These are phyloP conservation scores for Uria lomvia DNA, from an alignment of 2,113 vertebrate species.

Conservation along the genomic window DNA sequence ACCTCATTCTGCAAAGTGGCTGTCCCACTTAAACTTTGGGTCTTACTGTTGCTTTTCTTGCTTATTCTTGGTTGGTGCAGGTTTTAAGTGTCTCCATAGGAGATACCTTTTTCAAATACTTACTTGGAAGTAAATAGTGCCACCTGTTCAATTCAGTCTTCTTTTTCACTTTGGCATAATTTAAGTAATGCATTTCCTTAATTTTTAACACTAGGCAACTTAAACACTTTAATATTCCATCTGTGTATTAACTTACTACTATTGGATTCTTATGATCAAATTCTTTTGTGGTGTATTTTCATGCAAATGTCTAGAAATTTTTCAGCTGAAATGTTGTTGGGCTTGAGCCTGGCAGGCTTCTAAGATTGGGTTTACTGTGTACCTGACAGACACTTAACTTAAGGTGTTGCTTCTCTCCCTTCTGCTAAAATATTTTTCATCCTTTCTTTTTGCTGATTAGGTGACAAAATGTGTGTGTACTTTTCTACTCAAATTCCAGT, in stretches of 20 bases:
- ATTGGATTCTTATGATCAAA: neutral
- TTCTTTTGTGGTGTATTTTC: neutral
- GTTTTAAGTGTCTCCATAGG: neutral
- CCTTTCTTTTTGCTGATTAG: neutral
- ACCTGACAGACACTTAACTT: neutral
- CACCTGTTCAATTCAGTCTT: neutral
- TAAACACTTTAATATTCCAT: neutral
- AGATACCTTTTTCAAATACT: neutral
- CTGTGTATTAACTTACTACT: neutral
- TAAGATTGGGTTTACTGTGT: neutral
- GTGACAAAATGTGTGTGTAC: neutral
- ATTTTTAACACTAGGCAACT: neutral
- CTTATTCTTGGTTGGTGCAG: neutral
- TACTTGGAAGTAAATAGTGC: neutral
- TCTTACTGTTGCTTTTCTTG: neutral
- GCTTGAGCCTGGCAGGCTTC: neutral
- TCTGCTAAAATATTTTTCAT: neutral
- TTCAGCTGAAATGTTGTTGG: neutral
- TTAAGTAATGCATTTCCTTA: neutral
- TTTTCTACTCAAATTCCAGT: neutral
- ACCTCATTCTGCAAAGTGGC: neutral
- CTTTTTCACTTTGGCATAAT: neutral
- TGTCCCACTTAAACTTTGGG: neutral
- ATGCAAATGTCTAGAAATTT: neutral
- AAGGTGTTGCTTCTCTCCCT: neutral